phyloP scores from a whole-genome alignment of 2,113 vertebrate genomes.

The Myanophis thanlyinensis region DNA sequence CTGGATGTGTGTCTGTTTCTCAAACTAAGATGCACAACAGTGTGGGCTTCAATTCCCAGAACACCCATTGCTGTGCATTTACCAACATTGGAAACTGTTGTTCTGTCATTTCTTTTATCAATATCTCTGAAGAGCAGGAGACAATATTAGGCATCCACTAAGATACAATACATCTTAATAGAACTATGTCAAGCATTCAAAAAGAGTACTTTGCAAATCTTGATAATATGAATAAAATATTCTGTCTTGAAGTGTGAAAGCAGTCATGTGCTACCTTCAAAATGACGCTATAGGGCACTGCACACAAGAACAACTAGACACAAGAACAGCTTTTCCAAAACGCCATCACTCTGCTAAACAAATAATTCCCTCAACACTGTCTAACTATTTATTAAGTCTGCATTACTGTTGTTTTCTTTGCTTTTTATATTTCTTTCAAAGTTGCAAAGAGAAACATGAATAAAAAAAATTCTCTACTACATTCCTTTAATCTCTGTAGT shows the following conservation, averaged over 20 bases:
- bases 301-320: too few relatives aligned
- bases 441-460: not conserved
- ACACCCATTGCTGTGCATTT: not conserved
- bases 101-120: not conserved
- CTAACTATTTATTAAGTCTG: too few relatives aligned
- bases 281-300: too few relatives aligned
- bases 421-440: not conserved
- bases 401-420: too few relatives aligned
- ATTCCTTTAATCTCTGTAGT: not conserved
- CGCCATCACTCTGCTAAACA: too few relatives aligned
- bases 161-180: not conserved
- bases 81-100: not conserved
- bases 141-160: not conserved
- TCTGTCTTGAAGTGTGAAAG: not conserved
- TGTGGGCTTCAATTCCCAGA: not conserved
- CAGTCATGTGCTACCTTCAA: too few relatives aligned
- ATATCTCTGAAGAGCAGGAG: not conserved
- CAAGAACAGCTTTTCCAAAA: too few relatives aligned
- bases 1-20: not conserved
- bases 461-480: not conserved
- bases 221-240: not conserved
- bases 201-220: not conserved
- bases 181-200: not conserved
- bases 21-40: not conserved
- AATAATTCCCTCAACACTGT: too few relatives aligned